A percentile compares a stretch with the other conserved stretches of the same genome.
Conservation (phyloP, 2,113 vertebrate species). For the Coryphaenoides rupestris region DNA sequence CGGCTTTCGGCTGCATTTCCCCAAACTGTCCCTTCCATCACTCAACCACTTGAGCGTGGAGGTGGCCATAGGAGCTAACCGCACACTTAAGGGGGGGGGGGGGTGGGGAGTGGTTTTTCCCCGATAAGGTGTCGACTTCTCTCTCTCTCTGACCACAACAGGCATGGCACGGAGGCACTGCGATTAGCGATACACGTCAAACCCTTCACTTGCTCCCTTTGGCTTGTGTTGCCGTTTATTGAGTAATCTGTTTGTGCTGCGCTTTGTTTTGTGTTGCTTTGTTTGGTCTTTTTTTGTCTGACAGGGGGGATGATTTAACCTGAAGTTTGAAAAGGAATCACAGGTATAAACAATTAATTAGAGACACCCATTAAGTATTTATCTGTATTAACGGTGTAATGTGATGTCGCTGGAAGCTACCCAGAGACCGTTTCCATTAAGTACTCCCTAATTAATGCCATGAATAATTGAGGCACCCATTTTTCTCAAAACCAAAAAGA, state of each 20-base stretch:
- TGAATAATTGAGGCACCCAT: conserved; percentile 66
- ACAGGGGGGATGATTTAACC: conserved; percentile 24
- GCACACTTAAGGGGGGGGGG: no score
- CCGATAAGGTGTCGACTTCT: background rate
- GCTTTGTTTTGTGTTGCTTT: no score
- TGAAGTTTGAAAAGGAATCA: conserved; percentile 64
- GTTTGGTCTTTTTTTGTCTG: conserved; percentile 17
- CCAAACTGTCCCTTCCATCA: background rate
- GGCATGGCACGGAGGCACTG: no score
- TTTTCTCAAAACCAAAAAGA: conserved; percentile 56
- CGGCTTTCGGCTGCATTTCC: background rate
- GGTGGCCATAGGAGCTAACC: background rate
- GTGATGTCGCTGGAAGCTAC: conserved; percentile 66
- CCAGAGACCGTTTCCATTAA: conserved; percentile 68
- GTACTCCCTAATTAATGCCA: conserved; percentile 65
- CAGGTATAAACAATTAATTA: conserved; percentile 69
- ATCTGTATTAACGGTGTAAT: conserved; percentile 71
- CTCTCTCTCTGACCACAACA: no score
- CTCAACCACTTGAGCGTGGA: background rate
- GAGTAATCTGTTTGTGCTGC: no score
- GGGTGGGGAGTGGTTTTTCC: background rate
- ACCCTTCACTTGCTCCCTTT: conserved; percentile 2
- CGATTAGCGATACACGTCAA: background rate
- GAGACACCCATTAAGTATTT: conserved; percentile 65
- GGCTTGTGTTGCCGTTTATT: conserved; percentile 11